These are phyloP conservation scores for Meandrina meandrites DNA, from an alignment of 92 coral and sea anemone genomes.

Conservation along the genomic window DNA sequence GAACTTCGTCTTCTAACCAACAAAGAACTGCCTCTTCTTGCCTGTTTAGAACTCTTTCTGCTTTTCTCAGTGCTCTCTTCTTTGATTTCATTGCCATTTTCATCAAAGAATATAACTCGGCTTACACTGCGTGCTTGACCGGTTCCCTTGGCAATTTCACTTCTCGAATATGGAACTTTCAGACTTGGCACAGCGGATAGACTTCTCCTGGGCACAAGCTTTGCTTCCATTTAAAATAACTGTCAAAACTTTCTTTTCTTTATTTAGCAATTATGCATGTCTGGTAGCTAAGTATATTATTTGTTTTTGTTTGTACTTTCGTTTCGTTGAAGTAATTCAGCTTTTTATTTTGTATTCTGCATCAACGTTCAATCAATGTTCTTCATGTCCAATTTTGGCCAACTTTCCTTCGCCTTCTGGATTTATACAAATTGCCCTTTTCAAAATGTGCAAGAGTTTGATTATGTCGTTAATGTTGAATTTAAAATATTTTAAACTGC, in stretches of 20 bases:
- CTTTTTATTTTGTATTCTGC: not conserved
- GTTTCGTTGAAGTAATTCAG: not conserved
- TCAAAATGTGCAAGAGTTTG: not conserved
- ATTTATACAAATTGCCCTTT: not conserved
- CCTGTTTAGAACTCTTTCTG: not conserved
- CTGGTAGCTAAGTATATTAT: not conserved
- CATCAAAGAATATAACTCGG: conserved; percentile 17
- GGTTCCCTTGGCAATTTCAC: not conserved
- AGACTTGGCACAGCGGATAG: conserved; percentile 9
- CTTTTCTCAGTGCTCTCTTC: not conserved
- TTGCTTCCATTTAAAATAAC: not conserved
- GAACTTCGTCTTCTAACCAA: conserved; percentile 17
- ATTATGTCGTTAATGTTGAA: not conserved
- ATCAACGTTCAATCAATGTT: not conserved
- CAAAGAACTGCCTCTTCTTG: not conserved
- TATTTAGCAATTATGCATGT: not conserved
- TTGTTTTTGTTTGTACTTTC: not conserved
- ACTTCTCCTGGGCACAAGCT: not conserved
- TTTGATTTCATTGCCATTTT: conserved; percentile 26
- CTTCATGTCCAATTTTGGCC: not conserved
- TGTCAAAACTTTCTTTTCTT: not conserved
- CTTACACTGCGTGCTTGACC: not conserved
- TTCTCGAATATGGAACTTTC: not conserved
- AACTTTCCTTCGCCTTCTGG: not conserved
- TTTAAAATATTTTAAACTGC: not conserved